A percentile compares a stretch with the other conserved stretches of the same genome.
These are phyloP conservation scores for Rhinoptilus africanus DNA, from an alignment of 2,113 vertebrate species.

Conservation along the genomic window DNA sequence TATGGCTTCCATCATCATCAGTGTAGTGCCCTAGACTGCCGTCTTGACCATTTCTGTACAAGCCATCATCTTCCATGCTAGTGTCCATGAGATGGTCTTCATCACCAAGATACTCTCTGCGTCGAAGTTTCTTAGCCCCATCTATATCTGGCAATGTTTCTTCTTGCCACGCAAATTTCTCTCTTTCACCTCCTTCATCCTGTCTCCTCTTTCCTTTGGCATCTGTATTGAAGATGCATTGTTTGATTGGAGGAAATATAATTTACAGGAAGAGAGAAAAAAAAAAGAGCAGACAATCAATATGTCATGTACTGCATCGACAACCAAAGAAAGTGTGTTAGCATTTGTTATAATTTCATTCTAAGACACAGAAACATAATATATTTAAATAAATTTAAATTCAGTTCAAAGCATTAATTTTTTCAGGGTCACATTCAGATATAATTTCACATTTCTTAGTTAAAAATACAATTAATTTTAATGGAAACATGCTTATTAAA, in stretches of 20 bases:
- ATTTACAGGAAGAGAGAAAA: neutral
- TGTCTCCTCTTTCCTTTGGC: constrained; percentile 41
- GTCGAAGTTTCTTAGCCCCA: constrained; percentile 11
- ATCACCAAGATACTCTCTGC: neutral
- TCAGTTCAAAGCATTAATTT: neutral
- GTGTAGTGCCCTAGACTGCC: neutral
- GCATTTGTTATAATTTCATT: neutral
- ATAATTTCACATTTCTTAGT: neutral
- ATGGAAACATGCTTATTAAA: neutral
- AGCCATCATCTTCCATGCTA: neutral
- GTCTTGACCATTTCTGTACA: neutral
- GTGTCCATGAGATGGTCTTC: neutral
- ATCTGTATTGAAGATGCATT: constrained; percentile 16
- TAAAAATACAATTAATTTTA: neutral
- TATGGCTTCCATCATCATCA: neutral
- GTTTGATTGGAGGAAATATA: neutral
- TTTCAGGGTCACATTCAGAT: neutral
- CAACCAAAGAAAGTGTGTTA: neutral
- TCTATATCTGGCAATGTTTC: constrained; percentile 11
- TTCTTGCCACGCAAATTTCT: neutral
- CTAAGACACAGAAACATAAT: neutral
- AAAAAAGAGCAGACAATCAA: neutral
- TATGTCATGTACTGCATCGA: neutral
- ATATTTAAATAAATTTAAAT: neutral
- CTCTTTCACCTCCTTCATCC: neutral